A percentile compares a stretch with the other conserved stretches of the same genome.
Evolutionary conservation across 2,797 vertebrate species (phyloP).

Genomic region (Arnoldichthys spilopterus): DNA sequence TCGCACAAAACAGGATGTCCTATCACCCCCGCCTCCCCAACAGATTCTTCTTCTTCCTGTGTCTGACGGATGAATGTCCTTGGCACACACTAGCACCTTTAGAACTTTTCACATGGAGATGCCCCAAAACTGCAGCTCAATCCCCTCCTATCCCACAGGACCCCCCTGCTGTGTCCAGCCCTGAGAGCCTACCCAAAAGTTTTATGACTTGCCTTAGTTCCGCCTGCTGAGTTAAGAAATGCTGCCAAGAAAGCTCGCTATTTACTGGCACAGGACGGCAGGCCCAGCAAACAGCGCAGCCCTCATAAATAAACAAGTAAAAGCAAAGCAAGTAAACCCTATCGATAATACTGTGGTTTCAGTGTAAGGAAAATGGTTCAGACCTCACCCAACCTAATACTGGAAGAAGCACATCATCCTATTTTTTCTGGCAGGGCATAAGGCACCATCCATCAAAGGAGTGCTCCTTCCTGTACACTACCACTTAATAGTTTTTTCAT

Average conservation of each 20-base stretch:
- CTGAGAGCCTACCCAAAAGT: conserved; percentile 4
- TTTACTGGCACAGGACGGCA: background rate
- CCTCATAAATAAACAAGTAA: conserved; percentile 27
- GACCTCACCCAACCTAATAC: background rate
- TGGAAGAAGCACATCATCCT: background rate
- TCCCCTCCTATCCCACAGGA: background rate
- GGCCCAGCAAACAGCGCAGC: background rate
- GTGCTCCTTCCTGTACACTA: background rate
- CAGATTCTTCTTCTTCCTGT: conserved; percentile 49
- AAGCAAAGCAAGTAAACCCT: conserved; percentile 5
- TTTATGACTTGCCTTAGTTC: conserved; percentile 21
- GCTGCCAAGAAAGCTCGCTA: background rate
- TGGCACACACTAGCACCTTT: conserved; percentile 29
- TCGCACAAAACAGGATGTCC: conserved; percentile 59
- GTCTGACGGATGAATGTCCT: conserved; percentile 46
- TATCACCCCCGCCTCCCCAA: conserved; percentile 33
- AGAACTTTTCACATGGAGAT: conserved; percentile 27
- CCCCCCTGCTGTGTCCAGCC: background rate
- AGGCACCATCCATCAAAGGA: too few relatives aligned
- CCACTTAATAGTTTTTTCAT: background rate
- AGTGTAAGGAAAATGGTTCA: background rate
- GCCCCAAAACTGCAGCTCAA: background rate
- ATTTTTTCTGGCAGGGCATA: background rate
- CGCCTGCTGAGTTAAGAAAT: background rate
- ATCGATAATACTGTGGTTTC: conserved; percentile 9